A percentile compares a stretch with the other conserved stretches of the same genome.
Conservation (phyloP, 2,888 invertebrate species). For the Drosophila aldrichi region DNA sequence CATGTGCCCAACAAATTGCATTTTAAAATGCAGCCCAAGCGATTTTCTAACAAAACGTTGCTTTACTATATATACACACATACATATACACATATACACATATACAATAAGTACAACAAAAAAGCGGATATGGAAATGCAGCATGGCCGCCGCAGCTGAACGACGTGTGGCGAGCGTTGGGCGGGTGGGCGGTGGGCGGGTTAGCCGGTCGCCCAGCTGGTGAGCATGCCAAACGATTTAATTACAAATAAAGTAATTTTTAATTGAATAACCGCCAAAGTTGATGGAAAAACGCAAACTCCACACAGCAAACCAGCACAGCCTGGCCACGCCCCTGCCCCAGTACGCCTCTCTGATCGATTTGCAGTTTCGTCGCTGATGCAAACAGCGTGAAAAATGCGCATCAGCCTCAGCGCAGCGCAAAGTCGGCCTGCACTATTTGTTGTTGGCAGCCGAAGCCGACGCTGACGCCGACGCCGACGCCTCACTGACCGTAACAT, state of each 20-base stretch:
- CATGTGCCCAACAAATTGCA: constrained; percentile 65
- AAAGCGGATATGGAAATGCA: constrained; percentile 22
- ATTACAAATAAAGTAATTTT: constrained; percentile 84
- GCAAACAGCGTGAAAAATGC: constrained; percentile 50
- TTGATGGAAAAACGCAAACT: constrained; percentile 64
- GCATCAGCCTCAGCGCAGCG: constrained; percentile 39
- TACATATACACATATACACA: too few species aligned
- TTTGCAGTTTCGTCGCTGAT: constrained; percentile 52
- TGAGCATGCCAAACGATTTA: constrained; percentile 76
- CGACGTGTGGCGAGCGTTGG: not conserved
- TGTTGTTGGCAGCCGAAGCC: constrained; percentile 9
- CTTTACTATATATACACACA: constrained; percentile 10
- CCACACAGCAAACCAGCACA: constrained; percentile 18
- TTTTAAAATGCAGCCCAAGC: constrained; percentile 72
- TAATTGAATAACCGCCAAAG: constrained; percentile 83
- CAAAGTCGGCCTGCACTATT: constrained; percentile 10
- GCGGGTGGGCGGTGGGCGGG: not conserved
- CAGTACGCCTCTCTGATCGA: constrained; percentile 49
- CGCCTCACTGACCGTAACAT: constrained; percentile 39
- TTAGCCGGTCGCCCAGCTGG: constrained; percentile 38
- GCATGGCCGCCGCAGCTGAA: constrained; percentile 45
- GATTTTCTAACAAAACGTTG: constrained; percentile 61
- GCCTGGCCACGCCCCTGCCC: constrained; percentile 1
- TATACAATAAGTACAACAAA: constrained; percentile 23
- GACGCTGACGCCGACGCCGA: constrained; percentile 10